A percentile compares a stretch with the other conserved stretches of the same genome.
Evolutionary conservation across 2,888 invertebrate genomes (phyloP).

Genomic region (Sussaba pulchella): DNA sequence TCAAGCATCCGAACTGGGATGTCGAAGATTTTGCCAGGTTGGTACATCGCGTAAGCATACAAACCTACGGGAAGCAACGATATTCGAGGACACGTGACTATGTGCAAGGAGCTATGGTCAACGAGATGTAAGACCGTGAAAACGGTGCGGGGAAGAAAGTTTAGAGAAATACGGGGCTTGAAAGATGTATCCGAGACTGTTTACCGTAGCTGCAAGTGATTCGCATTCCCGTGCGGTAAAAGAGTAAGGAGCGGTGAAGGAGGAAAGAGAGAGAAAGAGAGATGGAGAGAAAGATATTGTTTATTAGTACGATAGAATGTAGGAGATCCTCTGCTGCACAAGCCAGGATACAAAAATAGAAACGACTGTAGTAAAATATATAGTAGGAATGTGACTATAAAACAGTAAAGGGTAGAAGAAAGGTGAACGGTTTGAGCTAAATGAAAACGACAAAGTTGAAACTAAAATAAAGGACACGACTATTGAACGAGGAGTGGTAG

Average conservation of each 20-base stretch:
- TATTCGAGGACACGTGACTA: constrained; percentile 39
- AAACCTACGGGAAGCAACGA: constrained; percentile 22
- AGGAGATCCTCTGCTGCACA: too few relatives aligned
- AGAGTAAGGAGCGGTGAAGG: neutral
- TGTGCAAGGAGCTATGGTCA: constrained; percentile 4
- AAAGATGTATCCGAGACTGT: constrained; percentile 48
- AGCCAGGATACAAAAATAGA: too few relatives aligned
- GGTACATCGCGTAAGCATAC: constrained; percentile 6
- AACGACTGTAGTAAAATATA: too few relatives aligned
- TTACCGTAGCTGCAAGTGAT: constrained; percentile 45
- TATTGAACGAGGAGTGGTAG: too few relatives aligned
- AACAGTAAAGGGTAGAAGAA: too few relatives aligned
- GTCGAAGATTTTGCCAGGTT: constrained; percentile 46
- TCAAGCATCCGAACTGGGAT: constrained; percentile 34
- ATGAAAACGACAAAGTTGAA: too few relatives aligned
- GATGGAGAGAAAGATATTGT: too few relatives aligned
- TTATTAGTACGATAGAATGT: constrained; percentile 2
- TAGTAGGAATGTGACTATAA: too few relatives aligned
- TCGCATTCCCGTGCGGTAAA: too few relatives aligned
- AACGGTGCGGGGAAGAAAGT: constrained; percentile 8
- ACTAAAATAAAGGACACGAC: too few relatives aligned
- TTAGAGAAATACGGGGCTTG: neutral
- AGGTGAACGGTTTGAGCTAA: too few relatives aligned
- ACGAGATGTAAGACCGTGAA: constrained; percentile 1
- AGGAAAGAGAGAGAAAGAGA: constrained; percentile 3